These are phyloP conservation scores for Brevimyrus niger DNA, from an alignment of 2,113 vertebrate genomes.

Conservation along the genomic window DNA sequence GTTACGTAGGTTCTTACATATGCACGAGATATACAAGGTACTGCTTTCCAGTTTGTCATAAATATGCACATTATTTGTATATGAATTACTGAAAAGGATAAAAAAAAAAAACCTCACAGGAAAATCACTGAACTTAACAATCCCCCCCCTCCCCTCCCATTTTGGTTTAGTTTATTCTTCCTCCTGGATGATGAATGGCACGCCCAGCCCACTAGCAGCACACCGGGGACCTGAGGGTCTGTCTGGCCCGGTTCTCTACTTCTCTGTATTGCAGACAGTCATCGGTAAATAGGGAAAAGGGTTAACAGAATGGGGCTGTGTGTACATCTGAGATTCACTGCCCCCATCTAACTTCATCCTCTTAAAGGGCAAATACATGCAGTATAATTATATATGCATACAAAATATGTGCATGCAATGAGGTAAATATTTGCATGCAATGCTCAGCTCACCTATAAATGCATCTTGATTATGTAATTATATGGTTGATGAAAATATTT, in stretches of 20 bases:
- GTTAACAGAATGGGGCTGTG: slow-evolving; percentile 28
- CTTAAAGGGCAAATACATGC: not conserved
- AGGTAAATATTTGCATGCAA: slow-evolving; percentile 22
- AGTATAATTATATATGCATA: not conserved
- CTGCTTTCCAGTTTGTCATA: not conserved
- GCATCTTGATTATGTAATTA: not conserved
- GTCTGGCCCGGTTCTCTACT: slow-evolving; percentile 15
- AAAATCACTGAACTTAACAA: slow-evolving; percentile 57
- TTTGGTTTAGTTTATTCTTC: slow-evolving; percentile 47
- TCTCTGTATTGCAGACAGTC: slow-evolving; percentile 26
- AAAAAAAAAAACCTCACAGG: slow-evolving; percentile 34
- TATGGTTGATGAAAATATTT: not conserved
- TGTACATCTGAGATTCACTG: slow-evolving; percentile 23
- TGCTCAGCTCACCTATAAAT: not conserved
- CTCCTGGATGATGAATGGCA: slow-evolving; percentile 59
- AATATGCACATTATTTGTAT: not conserved
- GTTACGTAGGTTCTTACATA: not conserved
- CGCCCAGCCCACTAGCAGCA: slow-evolving; percentile 41
- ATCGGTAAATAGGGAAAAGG: slow-evolving; percentile 44
- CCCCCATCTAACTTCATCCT: not conserved
- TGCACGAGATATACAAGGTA: not conserved
- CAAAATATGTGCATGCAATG: not conserved
- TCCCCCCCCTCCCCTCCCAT: slow-evolving; percentile 29
- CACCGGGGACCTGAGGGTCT: slow-evolving; percentile 40
- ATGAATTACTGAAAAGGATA: not conserved